Evolutionary conservation across 2,888 invertebrate species (phyloP), one percentile per base, ranked within the genome.

Genomic region (Acleris sparsana): DNA sequence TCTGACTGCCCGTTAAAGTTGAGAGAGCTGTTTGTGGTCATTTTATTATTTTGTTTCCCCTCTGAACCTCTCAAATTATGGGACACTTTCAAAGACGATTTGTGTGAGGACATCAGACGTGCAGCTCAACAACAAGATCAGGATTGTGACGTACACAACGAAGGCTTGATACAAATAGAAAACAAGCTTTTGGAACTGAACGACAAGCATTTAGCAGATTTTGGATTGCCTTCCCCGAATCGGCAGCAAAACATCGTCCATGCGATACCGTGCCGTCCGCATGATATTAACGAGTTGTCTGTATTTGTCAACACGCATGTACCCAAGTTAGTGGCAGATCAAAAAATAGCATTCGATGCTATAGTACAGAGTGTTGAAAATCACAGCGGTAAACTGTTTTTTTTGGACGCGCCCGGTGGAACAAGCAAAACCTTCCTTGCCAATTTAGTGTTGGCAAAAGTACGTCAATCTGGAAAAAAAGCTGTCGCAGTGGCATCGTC

Each of bases 171-270:
- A 44, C 55, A 68, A 67, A 71, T 69, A 52, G 69, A 71, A 72
- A 71, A 71, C 39, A 70, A 68, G 69, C 68, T 71, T 29, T 53
- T 68, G 25, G 39, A 69, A 67, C 59, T 71, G 62, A 70, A 70
- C 44, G 70, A 71, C 2, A 71, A 71, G 70, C 70, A 11, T n/a
- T 57, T 73, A 67, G 69, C 55, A 58, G 60, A 71, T 65, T 73
- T 73, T 64, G 70, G 72, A 53, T 72, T 72, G 61, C 73, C 70
- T 67, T 60, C 62, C 62, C 46, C 70, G 9, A 64, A 62, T 71
- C 65, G 71, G 51, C 51, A 70, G 3, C 22, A 22, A 69, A 43
- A 65, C 6, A 7, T 1, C 6, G 2, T n/a, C n/a, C 1, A 33
- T 33, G 11, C 2, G 0, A 33, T 33, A 33, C 33, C 2, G 33